Percentiles rank a stretch among this genome's conserved stretches.
Evolutionary conservation across 1,140 invertebrate genomes (phyloP).

Genomic region (Adelges cooleyi): DNA sequence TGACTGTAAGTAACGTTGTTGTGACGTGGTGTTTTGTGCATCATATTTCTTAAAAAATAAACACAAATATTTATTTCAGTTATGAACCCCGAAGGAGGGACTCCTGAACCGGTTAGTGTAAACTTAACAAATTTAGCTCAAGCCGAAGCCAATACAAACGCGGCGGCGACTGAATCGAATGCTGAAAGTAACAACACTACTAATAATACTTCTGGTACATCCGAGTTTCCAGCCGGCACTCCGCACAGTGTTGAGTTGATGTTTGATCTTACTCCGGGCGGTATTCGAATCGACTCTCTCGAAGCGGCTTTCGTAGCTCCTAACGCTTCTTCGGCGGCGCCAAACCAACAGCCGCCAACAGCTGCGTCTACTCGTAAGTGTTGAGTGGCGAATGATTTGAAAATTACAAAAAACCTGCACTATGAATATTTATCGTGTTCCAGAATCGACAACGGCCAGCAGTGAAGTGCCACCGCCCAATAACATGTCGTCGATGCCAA

Average conservation of each 20-base stretch:
- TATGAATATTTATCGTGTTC: neutral
- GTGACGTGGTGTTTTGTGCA: too few relatives aligned
- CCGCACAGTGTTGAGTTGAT: slow-evolving; percentile 5
- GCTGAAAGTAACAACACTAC: neutral
- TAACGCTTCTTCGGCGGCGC: neutral
- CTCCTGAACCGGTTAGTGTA: neutral
- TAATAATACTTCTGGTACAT: too few relatives aligned
- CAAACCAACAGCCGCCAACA: neutral
- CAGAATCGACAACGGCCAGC: neutral
- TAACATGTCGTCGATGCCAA: neutral
- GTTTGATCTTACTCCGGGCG: neutral
- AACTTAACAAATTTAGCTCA: too few relatives aligned
- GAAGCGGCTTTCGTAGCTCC: slow-evolving; percentile 37
- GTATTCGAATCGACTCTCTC: slow-evolving; percentile 46
- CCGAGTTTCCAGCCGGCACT: neutral
- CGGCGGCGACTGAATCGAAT: neutral
- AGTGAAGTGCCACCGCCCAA: neutral
- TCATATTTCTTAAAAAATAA: too few relatives aligned
- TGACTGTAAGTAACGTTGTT: slow-evolving; percentile 26
- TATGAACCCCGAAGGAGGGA: neutral
- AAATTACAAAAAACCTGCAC: neutral
- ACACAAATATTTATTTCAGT: neutral
- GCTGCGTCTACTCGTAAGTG: slow-evolving; percentile 4
- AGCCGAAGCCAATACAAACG: slow-evolving; percentile 6
- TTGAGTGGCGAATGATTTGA: too few relatives aligned